A percentile compares a stretch with the other conserved stretches of the same genome.
These are phyloP conservation scores for Chiropotes sagulatus DNA, from an alignment of 2,797 vertebrate species.

Conservation along the genomic window DNA sequence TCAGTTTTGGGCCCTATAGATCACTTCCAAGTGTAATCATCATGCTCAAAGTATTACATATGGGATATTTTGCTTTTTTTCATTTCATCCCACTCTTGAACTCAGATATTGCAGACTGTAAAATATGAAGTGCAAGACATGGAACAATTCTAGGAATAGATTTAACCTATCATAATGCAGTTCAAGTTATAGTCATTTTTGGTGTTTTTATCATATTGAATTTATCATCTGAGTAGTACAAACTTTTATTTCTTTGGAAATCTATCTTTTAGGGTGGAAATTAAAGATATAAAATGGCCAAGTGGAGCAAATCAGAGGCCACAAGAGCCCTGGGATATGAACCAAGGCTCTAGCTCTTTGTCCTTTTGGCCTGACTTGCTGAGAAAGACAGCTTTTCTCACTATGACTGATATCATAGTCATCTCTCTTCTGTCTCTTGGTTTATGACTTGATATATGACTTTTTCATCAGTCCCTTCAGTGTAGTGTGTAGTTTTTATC, in stretches of 20 bases:
- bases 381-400: not conserved
- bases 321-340: fast-evolving
- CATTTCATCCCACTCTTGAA: fast-evolving
- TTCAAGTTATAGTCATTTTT: not conserved
- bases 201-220: not conserved
- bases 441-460: not conserved
- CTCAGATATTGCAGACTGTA: not conserved
- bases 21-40: not conserved
- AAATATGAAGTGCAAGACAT: not conserved
- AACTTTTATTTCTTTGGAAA: not conserved
- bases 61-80: not conserved
- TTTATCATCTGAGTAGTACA: not conserved
- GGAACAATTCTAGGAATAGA: not conserved
- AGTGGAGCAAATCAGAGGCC: not conserved
- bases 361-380: not conserved
- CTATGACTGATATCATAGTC: not conserved
- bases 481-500: not conserved
- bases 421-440: not conserved
- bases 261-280: not conserved
- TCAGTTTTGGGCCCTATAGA: not conserved
- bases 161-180: not conserved
- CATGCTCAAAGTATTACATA: not conserved
- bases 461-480: not conserved
- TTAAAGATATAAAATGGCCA: not conserved
- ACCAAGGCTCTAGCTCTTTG: not conserved